A percentile compares a stretch with the other conserved stretches of the same genome.
These are phyloP conservation scores for Drosophila limbata DNA, from an alignment of 2,888 invertebrate genomes.

Conservation along the genomic window DNA sequence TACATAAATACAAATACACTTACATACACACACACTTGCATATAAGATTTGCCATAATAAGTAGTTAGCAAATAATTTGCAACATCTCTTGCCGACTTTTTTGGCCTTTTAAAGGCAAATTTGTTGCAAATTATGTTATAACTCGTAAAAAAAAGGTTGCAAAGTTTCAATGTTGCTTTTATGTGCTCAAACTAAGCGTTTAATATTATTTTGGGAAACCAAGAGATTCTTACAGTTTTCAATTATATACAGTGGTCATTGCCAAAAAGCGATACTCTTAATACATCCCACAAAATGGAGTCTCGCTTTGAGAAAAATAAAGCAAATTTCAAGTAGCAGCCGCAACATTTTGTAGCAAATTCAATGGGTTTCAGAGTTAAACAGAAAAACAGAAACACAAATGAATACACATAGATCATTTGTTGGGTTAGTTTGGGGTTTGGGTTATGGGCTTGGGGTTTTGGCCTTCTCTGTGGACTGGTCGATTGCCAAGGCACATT, in stretches of 20 bases:
- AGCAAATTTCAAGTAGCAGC: slow-evolving; percentile 53
- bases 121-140: slow-evolving; percentile 25
- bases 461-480: slow-evolving; percentile 39
- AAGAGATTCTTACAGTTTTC: slow-evolving; percentile 7
- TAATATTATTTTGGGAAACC: background rate
- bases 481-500: slow-evolving; percentile 63
- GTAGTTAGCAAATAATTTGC: slow-evolving; percentile 54
- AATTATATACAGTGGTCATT: slow-evolving; percentile 7
- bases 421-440: slow-evolving; percentile 44
- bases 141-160: slow-evolving; percentile 4
- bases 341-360: slow-evolving; percentile 45
- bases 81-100: slow-evolving; percentile 27
- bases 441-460: slow-evolving; percentile 13
- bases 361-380: slow-evolving; percentile 19
- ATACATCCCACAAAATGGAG: background rate
- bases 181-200: slow-evolving; percentile 2
- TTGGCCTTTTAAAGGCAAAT: slow-evolving; percentile 20
- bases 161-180: slow-evolving; percentile 4
- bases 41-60: slow-evolving; percentile 43
- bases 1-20: slow-evolving; percentile 9
- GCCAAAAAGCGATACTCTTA: slow-evolving; percentile 13
- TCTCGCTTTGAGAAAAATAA: slow-evolving; percentile 10
- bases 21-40: background rate
- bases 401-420: slow-evolving; percentile 53
- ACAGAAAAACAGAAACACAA: slow-evolving; percentile 30